phyloP scores from a whole-genome alignment of 2,797 vertebrate genomes.

The Streptopelia turtur region DNA sequence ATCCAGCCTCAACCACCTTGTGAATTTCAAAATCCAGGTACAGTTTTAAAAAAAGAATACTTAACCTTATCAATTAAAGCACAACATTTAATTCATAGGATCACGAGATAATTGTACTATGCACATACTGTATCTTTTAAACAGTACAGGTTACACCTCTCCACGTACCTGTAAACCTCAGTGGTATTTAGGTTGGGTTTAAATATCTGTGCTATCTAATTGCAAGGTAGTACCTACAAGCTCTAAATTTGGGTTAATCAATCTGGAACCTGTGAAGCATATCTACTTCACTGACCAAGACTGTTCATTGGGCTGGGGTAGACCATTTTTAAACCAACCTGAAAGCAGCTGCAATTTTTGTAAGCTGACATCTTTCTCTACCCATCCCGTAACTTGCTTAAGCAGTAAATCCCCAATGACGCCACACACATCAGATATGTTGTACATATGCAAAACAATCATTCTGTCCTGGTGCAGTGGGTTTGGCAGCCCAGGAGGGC shows the following conservation, averaged over 20 bases:
- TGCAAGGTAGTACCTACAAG: neutral
- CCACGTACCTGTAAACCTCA: neutral
- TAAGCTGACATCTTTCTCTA: neutral
- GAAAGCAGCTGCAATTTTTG: neutral
- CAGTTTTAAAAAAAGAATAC: neutral
- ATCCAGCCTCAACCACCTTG: neutral
- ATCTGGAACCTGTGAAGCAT: neutral
- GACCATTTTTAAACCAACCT: neutral
- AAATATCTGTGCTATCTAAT: neutral
- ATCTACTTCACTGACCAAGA: neutral
- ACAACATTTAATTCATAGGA: neutral
- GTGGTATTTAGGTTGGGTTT: neutral
- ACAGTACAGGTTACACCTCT: neutral
- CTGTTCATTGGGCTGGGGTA: neutral
- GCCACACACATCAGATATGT: neutral
- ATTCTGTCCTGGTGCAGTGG: fast-evolving
- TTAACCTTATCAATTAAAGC: neutral
- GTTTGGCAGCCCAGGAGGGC: neutral
- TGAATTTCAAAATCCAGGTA: neutral
- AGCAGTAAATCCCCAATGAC: neutral
- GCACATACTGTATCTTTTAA: neutral
- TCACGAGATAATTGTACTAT: fast-evolving
- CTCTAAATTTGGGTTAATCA: neutral
- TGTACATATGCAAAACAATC: neutral
- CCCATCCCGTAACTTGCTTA: fast-evolving